Conservation (phyloP, 2,113 vertebrate genomes). For the Phylloscopus trochiloides region DNA sequence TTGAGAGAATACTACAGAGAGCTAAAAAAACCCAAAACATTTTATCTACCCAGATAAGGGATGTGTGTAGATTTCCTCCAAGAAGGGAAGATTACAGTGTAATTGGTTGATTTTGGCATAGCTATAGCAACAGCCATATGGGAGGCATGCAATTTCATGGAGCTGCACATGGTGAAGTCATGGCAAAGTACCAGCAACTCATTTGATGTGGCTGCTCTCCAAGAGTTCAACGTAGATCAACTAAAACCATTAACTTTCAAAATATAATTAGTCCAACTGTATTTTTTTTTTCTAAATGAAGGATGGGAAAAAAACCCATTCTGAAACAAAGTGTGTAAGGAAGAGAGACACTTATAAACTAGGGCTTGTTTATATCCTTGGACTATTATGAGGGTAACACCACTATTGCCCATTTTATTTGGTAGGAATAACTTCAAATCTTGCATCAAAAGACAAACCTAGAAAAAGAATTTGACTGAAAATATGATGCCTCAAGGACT, state of each 20-base stretch:
- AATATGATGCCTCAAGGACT: neutral
- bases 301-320: neutral
- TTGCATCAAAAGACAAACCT: neutral
- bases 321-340: neutral
- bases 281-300: neutral
- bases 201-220: slow-evolving; percentile 49
- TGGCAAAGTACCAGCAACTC: slow-evolving; percentile 32
- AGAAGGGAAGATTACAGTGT: neutral
- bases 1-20: neutral
- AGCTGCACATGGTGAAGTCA: slow-evolving; percentile 16
- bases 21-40: neutral
- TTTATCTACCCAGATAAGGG: neutral
- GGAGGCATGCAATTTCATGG: slow-evolving; percentile 24
- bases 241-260: slow-evolving; percentile 25
- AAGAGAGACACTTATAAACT: neutral
- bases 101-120: slow-evolving; percentile 48
- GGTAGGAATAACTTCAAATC: neutral
- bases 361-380: neutral
- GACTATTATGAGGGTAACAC: neutral
- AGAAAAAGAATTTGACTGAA: neutral
- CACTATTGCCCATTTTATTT: neutral
- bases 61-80: neutral
- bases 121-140: slow-evolving; percentile 40
- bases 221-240: neutral
- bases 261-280: neutral